These are phyloP conservation scores for Rhynchonycteris naso DNA, from an alignment of 2,797 vertebrate species.

Conservation along the genomic window DNA sequence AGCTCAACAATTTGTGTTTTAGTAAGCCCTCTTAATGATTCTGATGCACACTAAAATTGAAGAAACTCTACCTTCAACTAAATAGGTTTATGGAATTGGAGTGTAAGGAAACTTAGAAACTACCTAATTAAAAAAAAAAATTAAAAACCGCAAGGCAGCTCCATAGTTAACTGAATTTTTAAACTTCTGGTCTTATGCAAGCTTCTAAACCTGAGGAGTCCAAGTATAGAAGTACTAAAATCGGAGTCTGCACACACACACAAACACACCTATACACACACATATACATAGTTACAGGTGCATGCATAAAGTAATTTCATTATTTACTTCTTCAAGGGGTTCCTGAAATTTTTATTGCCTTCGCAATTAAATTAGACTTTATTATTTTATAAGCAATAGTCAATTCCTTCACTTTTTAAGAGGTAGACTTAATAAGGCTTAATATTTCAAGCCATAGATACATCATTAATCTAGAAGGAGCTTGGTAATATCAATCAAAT, in stretches of 20 bases:
- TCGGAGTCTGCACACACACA: not conserved
- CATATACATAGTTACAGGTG: not conserved
- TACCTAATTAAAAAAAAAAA: not conserved
- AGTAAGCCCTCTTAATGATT: not conserved
- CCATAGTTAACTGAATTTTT: not conserved
- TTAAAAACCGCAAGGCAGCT: not conserved
- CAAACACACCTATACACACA: not conserved
- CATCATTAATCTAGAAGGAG: not conserved
- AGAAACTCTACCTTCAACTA: not conserved
- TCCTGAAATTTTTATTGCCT: not conserved
- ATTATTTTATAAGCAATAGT: not conserved
- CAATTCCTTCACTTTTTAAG: not conserved
- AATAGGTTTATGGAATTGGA: not conserved
- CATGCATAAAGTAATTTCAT: not conserved
- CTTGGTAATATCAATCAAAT: not conserved
- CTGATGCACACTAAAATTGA: not conserved
- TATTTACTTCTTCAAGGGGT: conserved; percentile 27
- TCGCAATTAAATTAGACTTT: not conserved
- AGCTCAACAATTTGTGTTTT: not conserved
- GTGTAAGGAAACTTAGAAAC: not conserved
- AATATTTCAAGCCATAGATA: not conserved
- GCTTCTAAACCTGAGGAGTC: not conserved
- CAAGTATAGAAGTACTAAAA: not conserved
- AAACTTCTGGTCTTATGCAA: not conserved
- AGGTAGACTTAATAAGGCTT: not conserved